Evolutionary conservation across 1,140 invertebrate species (phyloP), one percentile per base, ranked within the genome.

Genomic region (Asobara japonica): DNA sequence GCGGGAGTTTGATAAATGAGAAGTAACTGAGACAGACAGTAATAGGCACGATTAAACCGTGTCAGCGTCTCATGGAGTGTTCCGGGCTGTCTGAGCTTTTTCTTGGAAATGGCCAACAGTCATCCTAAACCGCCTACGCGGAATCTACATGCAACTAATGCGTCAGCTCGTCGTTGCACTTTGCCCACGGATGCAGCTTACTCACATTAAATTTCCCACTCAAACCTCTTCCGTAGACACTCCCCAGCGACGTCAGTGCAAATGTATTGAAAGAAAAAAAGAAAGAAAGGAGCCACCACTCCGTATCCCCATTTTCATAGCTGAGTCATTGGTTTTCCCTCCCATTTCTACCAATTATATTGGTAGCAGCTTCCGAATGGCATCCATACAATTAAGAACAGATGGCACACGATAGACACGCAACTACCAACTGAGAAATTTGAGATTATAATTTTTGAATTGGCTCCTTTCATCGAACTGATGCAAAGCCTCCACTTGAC

Each of bases 121-220:
- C 51, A 56, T 56, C 20, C 51, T 25, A 25, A 56, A 56, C 51
- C 51, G 22, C 51, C 51, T 56, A 56, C 51, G 51, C 22, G 20
- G 51, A 56, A 56, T 56, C 22, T 25, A 56, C 20, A 51, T 20
- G 45, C 45, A 56, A 56, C 51, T 10, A 18, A 56, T 22, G 25
- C 20, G 51, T 56, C 22, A 56, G 20, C 20, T 25, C 22, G 2
- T 5, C 51, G 13, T 22, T 56, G 51, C 51, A 56, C 51, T 56
- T 56, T 56, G 51, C 22, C 51, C 51, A 27, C 51, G 51, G 51
- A 56, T 56, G 51, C 51, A 56, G 18, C 36, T 51, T 51, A 51
- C 45, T 51, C 45, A 51, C 45, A 51, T 8, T 16, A 51, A 16
- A n/a, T n/a, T 22, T 56, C 22, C 51, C 51, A 25, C 51, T 6